These are phyloP conservation scores for Scrobipalpa atriplicella DNA, from an alignment of 2,888 invertebrate genomes.

Conservation along the genomic window DNA sequence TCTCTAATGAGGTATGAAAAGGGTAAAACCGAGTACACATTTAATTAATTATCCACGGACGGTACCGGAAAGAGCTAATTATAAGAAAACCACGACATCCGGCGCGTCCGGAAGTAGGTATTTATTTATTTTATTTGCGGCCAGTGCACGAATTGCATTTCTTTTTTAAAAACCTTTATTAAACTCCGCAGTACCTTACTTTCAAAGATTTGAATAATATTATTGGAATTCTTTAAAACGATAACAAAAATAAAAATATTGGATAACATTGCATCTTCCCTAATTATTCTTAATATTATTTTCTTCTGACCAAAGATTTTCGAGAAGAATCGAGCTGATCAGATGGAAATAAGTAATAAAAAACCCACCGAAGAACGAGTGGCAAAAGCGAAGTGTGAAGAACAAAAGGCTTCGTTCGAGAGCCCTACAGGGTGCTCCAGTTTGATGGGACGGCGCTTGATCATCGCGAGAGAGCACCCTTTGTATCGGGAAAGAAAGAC, in stretches of 20 bases:
- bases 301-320: no score
- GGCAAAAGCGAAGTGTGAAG: conserved; percentile 6
- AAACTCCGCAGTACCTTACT: background rate
- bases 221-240: no score
- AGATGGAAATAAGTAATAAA: background rate
- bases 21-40: background rate
- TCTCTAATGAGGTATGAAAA: conserved; percentile 6
- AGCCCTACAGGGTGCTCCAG: conserved; percentile 15
- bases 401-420: conserved; percentile 10
- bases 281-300: background rate
- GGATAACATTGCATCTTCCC: no score
- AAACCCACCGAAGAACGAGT: background rate
- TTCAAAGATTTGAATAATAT: background rate
- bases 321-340: background rate
- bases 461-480: conserved; percentile 19
- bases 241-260: no score
- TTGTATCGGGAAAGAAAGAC: conserved; percentile 16
- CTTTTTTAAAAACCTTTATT: background rate
- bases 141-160: background rate
- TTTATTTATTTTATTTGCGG: conserved; percentile 10
- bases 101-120: conserved; percentile 3
- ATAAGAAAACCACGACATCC: conserved; percentile 11
- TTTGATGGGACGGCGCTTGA: conserved; percentile 17
- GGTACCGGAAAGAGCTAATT: conserved; percentile 13
- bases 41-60: conserved; percentile 14